A percentile compares a stretch with the other conserved stretches of the same genome.
These are phyloP conservation scores for Drosophila malerkotliana DNA, from an alignment of 1,140 invertebrate species.

Conservation along the genomic window DNA sequence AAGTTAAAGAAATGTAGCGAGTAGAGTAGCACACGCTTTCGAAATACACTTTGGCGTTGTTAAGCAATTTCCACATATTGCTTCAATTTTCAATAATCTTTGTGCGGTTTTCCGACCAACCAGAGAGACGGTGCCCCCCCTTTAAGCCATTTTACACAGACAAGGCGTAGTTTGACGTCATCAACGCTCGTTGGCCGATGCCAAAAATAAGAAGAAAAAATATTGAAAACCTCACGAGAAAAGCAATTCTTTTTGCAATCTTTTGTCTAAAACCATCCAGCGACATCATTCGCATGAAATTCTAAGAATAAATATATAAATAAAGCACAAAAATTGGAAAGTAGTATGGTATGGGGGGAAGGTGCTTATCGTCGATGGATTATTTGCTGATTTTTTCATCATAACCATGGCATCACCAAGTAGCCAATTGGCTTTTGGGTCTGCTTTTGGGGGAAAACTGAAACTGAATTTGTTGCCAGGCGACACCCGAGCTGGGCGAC, in stretches of 20 bases:
- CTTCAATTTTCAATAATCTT: slow-evolving; percentile 71
- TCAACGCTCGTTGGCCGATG: slow-evolving; percentile 32
- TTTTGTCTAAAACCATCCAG: slow-evolving; percentile 58
- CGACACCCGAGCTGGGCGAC: slow-evolving; percentile 15
- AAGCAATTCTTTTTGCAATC: slow-evolving; percentile 56
- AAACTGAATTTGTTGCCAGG: slow-evolving; percentile 43
- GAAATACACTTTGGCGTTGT: slow-evolving; percentile 52
- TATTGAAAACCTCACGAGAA: slow-evolving; percentile 39
- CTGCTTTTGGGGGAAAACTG: slow-evolving; percentile 12
- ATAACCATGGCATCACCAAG: slow-evolving; percentile 50
- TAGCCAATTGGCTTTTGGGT: slow-evolving; percentile 5
- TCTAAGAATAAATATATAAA: slow-evolving; percentile 60
- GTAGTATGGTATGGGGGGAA: not conserved
- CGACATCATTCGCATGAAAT: slow-evolving; percentile 66
- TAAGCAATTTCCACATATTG: slow-evolving; percentile 69
- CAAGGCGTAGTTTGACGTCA: slow-evolving; percentile 70
- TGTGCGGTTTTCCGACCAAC: slow-evolving; percentile 51
- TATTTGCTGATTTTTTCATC: slow-evolving; percentile 42
- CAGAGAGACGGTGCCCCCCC: not conserved
- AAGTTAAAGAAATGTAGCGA: slow-evolving; percentile 21
- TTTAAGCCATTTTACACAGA: slow-evolving; percentile 25
- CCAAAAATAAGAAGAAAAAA: slow-evolving; percentile 47
- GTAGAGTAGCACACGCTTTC: slow-evolving; percentile 28
- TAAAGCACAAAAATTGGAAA: slow-evolving; percentile 18
- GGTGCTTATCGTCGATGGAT: slow-evolving; percentile 42